Conservation (phyloP, 2,797 vertebrate species). For the Sylvilagus floridanus region DNA sequence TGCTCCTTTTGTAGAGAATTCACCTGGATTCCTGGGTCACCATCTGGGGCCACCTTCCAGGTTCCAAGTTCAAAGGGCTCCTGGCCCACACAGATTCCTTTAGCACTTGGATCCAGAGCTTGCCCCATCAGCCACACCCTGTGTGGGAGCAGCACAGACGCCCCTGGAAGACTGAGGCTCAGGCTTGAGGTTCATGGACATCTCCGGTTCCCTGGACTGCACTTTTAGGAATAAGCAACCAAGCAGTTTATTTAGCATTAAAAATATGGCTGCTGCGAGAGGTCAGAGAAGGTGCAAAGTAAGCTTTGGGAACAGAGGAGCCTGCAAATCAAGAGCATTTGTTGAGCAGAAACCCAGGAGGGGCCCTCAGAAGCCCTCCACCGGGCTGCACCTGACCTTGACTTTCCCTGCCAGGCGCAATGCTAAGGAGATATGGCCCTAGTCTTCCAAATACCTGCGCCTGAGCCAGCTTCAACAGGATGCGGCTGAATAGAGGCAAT, state of each 20-base stretch:
- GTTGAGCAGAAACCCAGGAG: background rate
- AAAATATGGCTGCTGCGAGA: background rate
- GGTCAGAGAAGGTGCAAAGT: background rate
- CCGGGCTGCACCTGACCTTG: background rate
- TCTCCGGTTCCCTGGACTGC: background rate
- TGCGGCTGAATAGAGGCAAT: background rate
- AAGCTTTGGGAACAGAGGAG: background rate
- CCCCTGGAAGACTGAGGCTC: background rate
- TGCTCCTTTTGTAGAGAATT: background rate
- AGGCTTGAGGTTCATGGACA: background rate
- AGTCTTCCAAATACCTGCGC: background rate
- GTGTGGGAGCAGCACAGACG: background rate
- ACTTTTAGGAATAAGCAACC: background rate
- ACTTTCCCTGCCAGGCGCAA: background rate
- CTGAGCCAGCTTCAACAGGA: background rate
- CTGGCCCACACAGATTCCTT: background rate
- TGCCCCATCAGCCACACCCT: background rate
- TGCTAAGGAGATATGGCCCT: background rate
- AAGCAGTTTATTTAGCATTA: background rate
- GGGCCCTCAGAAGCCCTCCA: background rate
- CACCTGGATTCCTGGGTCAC: background rate
- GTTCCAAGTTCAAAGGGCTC: background rate
- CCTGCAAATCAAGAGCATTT: background rate
- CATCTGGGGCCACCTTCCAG: fast-evolving
- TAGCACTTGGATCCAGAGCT: background rate